Conservation (phyloP, 1,140 invertebrate genomes). For the Drosophila yakuba region DNA sequence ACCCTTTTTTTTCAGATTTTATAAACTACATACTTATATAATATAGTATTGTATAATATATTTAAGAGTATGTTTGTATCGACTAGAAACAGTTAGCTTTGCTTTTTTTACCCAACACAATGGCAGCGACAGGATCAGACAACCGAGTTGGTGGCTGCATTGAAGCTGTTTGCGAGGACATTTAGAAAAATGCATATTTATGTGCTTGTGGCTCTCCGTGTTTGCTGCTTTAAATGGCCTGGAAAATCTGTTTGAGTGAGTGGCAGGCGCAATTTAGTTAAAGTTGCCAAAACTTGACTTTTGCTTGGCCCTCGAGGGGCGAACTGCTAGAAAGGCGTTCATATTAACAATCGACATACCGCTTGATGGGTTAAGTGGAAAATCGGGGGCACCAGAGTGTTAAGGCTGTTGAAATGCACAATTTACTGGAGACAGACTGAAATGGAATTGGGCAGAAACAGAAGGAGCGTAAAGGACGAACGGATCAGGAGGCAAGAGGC, state of each 20-base stretch:
- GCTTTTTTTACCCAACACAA: slow-evolving; percentile 40
- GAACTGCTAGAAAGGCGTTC: slow-evolving; percentile 36
- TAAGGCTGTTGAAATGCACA: slow-evolving; percentile 52
- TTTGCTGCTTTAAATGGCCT: slow-evolving; percentile 49
- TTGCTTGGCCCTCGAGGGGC: slow-evolving; percentile 6
- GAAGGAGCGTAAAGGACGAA: slow-evolving; percentile 6
- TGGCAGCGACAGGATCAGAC: slow-evolving; percentile 38
- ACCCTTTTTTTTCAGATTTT: too few species aligned
- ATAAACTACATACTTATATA: too few species aligned
- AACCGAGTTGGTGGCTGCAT: slow-evolving; percentile 27
- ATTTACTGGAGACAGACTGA: slow-evolving; percentile 29
- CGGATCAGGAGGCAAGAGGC: background rate
- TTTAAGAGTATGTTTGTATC: background rate
- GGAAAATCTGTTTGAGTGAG: slow-evolving; percentile 48
- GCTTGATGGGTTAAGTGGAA: slow-evolving; percentile 1
- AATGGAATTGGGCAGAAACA: slow-evolving; percentile 23
- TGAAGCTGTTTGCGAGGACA: slow-evolving; percentile 37
- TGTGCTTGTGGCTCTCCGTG: slow-evolving; percentile 4
- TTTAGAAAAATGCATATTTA: slow-evolving; percentile 30
- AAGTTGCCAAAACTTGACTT: slow-evolving; percentile 25
- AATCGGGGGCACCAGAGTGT: slow-evolving; percentile 7
- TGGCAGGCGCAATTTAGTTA: slow-evolving; percentile 38
- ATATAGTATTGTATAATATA: too few species aligned
- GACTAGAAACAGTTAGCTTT: background rate
- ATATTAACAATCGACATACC: slow-evolving; percentile 55